Evolutionary conservation across 2,888 invertebrate genomes (phyloP), one percentile per base, ranked within the genome.

Genomic region (Andrena trimmerana): DNA sequence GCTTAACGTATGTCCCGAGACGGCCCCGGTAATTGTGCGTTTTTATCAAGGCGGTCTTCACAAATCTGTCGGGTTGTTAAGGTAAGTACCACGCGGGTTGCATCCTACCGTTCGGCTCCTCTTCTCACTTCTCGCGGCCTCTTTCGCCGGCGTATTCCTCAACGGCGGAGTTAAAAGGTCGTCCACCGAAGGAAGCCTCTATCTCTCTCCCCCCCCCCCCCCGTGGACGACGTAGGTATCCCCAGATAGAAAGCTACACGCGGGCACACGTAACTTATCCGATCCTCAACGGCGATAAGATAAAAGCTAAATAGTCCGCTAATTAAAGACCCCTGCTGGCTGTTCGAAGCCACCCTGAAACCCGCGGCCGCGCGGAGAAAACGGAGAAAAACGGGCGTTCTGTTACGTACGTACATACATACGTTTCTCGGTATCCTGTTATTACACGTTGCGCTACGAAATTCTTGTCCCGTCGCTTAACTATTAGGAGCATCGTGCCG

Each of bases 61-160:
- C 88, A 89, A 89, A 89, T 90, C 86, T 87, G 86, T 80, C 87
- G 86, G 75, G 86, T 84, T 78, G 87, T 88, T 83, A 79, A 86
- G 75, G 78, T 84, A 88, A 89, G 84, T 87, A 80, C 78, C 66
- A 74, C 54, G 48, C 71, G 72, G 16, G 84, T 75, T 66, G 78
- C 66, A 27, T 79, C 75, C 81, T 73, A 79, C 79, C 71, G 74
- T 78, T 74, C 67, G 33, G 31, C 62, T 68, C 63, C 69, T 69
- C 71, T 62, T 71, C 54, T 75, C 73, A 66, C 57, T 78, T 75
- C 52, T 66, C 66, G 20, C 68, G 42, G 76, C 71, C 48, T 20
- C 75, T 24, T 57, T 69, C 54, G 42, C 52, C 60, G 24, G 42
- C 60, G 48, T 74, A 81, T 81, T 81, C 74, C 81, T 81, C 82